A percentile compares a stretch with the other conserved stretches of the same genome.
Conservation (phyloP, 2,888 invertebrate genomes). For the Clepsis dumicolana region DNA sequence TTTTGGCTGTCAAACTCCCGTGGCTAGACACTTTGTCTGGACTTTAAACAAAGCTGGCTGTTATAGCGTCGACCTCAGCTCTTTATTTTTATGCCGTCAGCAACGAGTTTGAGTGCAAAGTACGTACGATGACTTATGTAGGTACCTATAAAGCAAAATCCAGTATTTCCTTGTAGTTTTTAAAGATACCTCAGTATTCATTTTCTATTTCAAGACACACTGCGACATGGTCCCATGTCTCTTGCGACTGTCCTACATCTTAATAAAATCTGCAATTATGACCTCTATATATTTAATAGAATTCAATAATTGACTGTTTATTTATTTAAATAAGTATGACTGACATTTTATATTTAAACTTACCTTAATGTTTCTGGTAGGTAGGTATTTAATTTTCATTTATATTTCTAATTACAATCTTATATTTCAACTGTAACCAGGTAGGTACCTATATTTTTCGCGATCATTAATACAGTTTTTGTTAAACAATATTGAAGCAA, state of each 20-base stretch:
- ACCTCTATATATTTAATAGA: conserved; percentile 46
- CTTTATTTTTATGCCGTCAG: background rate
- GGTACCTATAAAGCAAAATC: no score
- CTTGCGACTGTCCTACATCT: conserved; percentile 26
- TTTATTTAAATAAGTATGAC: conserved; percentile 25
- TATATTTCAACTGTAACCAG: no score
- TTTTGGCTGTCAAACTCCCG: conserved; percentile 1
- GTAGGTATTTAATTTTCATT: no score
- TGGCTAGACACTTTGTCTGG: background rate
- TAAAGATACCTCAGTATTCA: background rate
- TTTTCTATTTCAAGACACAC: conserved; percentile 23
- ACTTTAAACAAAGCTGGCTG: conserved; percentile 33
- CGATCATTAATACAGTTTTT: no score
- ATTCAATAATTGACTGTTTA: conserved; percentile 45
- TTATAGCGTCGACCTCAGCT: background rate
- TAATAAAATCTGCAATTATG: conserved; percentile 44
- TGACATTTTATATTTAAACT: conserved; percentile 4
- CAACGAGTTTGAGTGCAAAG: no score
- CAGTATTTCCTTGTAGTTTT: no score
- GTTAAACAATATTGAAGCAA: no score
- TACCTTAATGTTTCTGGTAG: no score
- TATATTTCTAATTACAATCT: no score
- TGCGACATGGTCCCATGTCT: conserved; percentile 34
- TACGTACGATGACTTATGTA: no score
- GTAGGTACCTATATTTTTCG: no score